Percentiles rank a stretch among this genome's conserved stretches.
These are phyloP conservation scores for Solenopsis invicta DNA, from an alignment of 1,140 invertebrate species.

Conservation along the genomic window DNA sequence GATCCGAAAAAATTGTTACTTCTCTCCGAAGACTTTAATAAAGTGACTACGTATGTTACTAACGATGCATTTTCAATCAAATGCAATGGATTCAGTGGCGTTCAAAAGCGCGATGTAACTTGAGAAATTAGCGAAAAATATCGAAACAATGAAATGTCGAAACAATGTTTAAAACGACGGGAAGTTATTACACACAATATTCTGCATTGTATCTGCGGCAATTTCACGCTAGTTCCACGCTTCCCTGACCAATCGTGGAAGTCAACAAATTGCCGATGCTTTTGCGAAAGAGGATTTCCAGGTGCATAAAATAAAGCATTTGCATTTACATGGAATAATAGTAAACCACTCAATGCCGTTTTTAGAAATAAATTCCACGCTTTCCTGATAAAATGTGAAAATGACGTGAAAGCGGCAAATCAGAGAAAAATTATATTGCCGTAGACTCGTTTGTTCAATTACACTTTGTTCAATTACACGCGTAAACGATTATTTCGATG, in stretches of 20 bases:
- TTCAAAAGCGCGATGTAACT: not conserved
- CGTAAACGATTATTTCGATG: constrained; percentile 67
- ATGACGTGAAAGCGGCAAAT: constrained; percentile 64
- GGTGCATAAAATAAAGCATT: constrained; percentile 35
- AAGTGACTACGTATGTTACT: not conserved
- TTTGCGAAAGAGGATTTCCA: constrained; percentile 36
- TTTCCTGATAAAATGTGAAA: constrained; percentile 68
- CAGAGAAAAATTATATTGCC: constrained; percentile 60
- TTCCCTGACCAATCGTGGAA: constrained; percentile 51
- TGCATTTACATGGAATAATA: constrained; percentile 48
- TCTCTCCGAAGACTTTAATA: constrained; percentile 1
- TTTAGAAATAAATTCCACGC: constrained; percentile 17
- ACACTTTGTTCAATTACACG: constrained; percentile 54
- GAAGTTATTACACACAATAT: constrained; percentile 57
- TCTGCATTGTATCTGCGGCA: constrained; percentile 49
- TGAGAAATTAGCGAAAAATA: constrained; percentile 20
- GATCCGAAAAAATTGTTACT: constrained; percentile 30
- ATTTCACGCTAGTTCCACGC: constrained; percentile 54
- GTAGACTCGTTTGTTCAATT: constrained; percentile 61
- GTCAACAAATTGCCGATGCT: constrained; percentile 39
- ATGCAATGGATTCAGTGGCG: not conserved
- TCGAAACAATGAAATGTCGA: constrained; percentile 33
- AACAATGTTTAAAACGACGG: constrained; percentile 51
- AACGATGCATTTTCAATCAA: not conserved
- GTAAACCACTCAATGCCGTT: constrained; percentile 3